phyloP scores from a whole-genome alignment of 2,797 vertebrate genomes.

The Smutsia gigantea region DNA sequence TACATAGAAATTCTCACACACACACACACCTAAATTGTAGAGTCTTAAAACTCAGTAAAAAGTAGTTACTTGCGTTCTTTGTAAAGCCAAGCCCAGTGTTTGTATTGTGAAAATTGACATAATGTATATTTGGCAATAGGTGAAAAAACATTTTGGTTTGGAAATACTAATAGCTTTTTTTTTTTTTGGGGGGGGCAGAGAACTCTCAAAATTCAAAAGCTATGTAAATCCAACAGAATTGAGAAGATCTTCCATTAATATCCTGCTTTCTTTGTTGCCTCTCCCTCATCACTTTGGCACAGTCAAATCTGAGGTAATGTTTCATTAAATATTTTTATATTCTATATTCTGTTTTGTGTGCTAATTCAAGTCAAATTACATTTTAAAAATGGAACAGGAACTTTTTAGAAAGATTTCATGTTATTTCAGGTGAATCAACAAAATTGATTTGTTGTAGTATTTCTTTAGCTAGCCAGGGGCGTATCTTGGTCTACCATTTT shows the following conservation, averaged over 20 bases:
- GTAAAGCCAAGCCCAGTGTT: not conserved
- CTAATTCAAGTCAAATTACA: constrained; percentile 13
- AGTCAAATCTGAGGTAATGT: constrained; percentile 92
- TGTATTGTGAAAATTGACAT: constrained; percentile 32
- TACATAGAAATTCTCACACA: not conserved
- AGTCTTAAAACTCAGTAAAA: not conserved
- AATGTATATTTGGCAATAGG: constrained; percentile 58
- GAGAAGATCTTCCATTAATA: constrained; percentile 94
- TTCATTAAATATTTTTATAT: not conserved
- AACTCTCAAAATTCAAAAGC: constrained; percentile 93
- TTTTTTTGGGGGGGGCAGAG: constrained; percentile 86
- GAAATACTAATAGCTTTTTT: constrained; percentile 64
- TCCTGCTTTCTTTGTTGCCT: constrained; percentile 94
- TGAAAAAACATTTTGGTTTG: constrained; percentile 54
- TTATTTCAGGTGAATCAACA: constrained; percentile 45
- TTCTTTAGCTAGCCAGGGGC: not conserved
- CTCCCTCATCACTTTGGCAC: constrained; percentile 94
- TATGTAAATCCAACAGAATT: constrained; percentile 95
- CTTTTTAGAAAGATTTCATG: not conserved
- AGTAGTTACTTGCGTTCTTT: constrained; percentile 2
- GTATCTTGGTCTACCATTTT: constrained; percentile 25
- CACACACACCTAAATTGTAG: not conserved
- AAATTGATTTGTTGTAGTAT: constrained; percentile 29
- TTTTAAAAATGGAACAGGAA: constrained; percentile 38
- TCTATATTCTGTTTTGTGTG: constrained; percentile 24